Conservation (phyloP, 2,888 invertebrate species). For the Cerceris ruficornis region DNA sequence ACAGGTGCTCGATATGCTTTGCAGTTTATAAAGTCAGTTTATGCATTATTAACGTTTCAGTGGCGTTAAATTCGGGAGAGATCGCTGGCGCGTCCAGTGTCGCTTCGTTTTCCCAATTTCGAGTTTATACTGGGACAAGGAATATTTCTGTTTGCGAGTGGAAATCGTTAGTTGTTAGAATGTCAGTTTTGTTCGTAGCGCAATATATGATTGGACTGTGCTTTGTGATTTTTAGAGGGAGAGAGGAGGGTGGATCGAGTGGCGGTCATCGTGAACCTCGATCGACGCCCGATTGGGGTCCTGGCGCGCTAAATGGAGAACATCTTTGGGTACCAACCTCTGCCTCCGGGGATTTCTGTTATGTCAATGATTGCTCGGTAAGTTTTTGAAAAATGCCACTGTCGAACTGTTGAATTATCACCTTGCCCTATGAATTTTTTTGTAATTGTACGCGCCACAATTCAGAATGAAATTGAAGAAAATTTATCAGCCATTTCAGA, state of each 20-base stretch:
- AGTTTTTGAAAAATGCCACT: constrained; percentile 66
- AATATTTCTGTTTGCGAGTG: no score
- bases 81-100: no score
- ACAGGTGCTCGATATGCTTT: neutral
- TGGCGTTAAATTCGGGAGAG: no score
- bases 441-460: no score
- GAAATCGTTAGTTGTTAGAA: no score
- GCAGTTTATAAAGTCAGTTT: neutral
- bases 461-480: neutral
- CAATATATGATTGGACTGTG: no score
- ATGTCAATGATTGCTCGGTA: constrained; percentile 95
- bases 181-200: no score
- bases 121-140: no score
- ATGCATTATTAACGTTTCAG: no score
- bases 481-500: neutral
- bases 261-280: constrained; percentile 83
- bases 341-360: constrained; percentile 96
- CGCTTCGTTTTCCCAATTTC: no score
- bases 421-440: no score
- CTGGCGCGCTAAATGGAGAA: constrained; percentile 93
- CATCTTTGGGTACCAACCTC: constrained; percentile 97
- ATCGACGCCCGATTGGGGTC: constrained; percentile 94
- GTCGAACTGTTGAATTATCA: neutral
- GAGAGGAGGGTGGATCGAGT: constrained; percentile 71
- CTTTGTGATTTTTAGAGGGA: constrained; percentile 63